These are phyloP conservation scores for Gymnogyps californianus DNA, from an alignment of 2,113 vertebrate species.

Conservation along the genomic window DNA sequence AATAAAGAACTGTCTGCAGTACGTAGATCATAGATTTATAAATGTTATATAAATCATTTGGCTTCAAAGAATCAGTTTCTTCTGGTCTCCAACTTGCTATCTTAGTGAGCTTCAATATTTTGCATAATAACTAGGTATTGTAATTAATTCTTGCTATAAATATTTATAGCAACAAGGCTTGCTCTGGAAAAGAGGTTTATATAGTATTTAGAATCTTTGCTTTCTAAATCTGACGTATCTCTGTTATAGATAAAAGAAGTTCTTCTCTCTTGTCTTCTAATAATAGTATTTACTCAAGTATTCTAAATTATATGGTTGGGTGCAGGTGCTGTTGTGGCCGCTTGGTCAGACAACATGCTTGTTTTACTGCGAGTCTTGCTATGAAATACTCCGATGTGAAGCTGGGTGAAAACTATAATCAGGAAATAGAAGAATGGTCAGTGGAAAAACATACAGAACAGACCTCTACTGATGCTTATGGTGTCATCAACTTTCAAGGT, in stretches of 20 bases:
- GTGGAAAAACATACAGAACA: constrained; percentile 97
- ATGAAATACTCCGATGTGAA: constrained; percentile 96
- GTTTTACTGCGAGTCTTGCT: constrained; percentile 94
- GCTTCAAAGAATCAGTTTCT: not conserved
- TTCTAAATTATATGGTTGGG: not conserved
- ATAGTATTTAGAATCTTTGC: not conserved
- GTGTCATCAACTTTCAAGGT: constrained; percentile 98
- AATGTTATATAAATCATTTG: not conserved
- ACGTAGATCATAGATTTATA: not conserved
- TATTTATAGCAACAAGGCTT: not conserved
- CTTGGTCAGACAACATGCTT: constrained; percentile 93
- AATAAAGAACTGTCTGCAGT: not conserved
- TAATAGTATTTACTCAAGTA: not conserved
- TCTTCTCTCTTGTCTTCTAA: not conserved
- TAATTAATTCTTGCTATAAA: not conserved
- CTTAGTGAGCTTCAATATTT: not conserved
- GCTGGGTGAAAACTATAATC: constrained; percentile 84
- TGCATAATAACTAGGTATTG: not conserved
- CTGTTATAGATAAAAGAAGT: not conserved
- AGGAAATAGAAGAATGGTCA: constrained; percentile 89
- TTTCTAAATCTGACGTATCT: not conserved
- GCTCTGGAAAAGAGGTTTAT: not conserved
- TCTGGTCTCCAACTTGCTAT: not conserved
- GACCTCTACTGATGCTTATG: constrained; percentile 93
- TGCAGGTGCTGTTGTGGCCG: constrained; percentile 94